A percentile compares a stretch with the other conserved stretches of the same genome.
These are phyloP conservation scores for Felis catus DNA, from an alignment of 2,113 vertebrate genomes.

Conservation along the genomic window DNA sequence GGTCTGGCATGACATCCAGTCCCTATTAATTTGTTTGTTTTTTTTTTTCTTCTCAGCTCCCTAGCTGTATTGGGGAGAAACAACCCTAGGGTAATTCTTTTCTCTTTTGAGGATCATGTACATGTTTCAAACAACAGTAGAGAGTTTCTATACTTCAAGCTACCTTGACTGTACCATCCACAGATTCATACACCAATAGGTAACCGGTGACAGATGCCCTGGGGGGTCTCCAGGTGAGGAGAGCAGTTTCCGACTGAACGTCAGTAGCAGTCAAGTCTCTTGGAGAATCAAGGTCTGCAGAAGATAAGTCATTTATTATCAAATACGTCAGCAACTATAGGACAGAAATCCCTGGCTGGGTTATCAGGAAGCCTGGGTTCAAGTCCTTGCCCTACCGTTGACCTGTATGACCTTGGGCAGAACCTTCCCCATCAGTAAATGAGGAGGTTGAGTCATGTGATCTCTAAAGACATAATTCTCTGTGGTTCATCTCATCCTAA, in stretches of 20 bases:
- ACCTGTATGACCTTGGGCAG: background rate
- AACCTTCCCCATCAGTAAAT: background rate
- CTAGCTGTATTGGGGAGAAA: background rate
- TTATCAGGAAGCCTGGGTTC: background rate
- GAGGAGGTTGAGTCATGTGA: background rate
- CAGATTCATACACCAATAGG: constrained; percentile 93
- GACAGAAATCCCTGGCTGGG: background rate
- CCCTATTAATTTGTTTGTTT: background rate
- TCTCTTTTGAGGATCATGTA: background rate
- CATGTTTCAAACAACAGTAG: background rate
- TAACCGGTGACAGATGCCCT: constrained; percentile 92
- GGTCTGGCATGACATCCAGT: background rate
- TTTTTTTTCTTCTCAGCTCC: background rate
- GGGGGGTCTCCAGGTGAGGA: constrained; percentile 93
- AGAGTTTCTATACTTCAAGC: background rate
- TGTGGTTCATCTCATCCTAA: background rate
- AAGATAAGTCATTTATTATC: constrained; percentile 12
- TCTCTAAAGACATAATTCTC: background rate
- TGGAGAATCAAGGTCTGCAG: constrained; percentile 93
- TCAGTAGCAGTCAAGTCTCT: constrained; percentile 91
- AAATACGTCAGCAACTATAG: background rate
- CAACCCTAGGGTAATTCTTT: background rate
- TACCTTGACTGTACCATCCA: constrained; percentile 92
- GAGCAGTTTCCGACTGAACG: constrained; percentile 92
- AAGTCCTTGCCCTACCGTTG: background rate